Conservation (phyloP, 2,888 invertebrate species). For the Harpalus rubripes region DNA sequence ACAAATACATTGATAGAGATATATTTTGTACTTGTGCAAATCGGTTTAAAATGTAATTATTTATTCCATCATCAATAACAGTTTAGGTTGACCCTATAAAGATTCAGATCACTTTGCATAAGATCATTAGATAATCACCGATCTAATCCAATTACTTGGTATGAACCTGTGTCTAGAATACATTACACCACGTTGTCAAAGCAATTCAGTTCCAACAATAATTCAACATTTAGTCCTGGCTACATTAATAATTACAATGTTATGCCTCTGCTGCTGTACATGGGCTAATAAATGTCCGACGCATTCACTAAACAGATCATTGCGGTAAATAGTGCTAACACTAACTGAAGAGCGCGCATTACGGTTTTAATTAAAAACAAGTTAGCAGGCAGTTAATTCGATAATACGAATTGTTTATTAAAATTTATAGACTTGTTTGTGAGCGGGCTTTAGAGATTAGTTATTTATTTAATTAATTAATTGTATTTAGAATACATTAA, state of each 20-base stretch:
- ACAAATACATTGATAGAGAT: too few species aligned
- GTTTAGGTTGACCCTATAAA: not conserved
- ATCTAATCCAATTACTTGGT: conserved; percentile 25
- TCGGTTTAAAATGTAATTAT: not conserved
- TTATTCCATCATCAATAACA: not conserved
- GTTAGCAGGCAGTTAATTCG: conserved; percentile 26
- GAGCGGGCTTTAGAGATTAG: not conserved
- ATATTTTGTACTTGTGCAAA: too few species aligned
- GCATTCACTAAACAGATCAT: conserved; percentile 45
- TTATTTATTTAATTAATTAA: too few species aligned
- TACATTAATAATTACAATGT: conserved; percentile 50
- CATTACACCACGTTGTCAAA: conserved; percentile 13
- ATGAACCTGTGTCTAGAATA: conserved; percentile 33
- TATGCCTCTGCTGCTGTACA: conserved; percentile 12
- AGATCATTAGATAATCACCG: conserved; percentile 13
- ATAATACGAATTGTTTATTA: conserved; percentile 8
- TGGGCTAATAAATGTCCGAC: conserved; percentile 41
- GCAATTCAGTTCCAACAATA: conserved; percentile 43
- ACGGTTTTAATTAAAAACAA: conserved; percentile 43
- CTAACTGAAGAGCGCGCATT: conserved; percentile 22
- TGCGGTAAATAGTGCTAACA: conserved; percentile 47
- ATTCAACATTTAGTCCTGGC: conserved; percentile 37
- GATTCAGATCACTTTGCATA: not conserved
- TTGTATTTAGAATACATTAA: too few species aligned
- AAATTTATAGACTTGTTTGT: conserved; percentile 7